phyloP scores from a whole-genome alignment of 2,797 vertebrate genomes.

The Semaprochilodus insignis region DNA sequence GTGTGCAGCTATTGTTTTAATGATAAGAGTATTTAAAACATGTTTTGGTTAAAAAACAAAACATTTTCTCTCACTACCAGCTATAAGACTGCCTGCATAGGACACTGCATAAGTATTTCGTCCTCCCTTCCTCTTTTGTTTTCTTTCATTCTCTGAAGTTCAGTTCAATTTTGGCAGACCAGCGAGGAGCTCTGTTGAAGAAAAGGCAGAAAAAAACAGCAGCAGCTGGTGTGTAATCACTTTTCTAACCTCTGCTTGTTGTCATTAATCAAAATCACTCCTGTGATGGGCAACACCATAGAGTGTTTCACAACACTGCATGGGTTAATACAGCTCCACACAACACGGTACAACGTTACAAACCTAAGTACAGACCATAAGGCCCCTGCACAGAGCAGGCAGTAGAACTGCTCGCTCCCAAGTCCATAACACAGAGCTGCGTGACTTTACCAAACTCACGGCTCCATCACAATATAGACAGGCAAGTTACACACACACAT shows the following conservation, averaged over 20 bases:
- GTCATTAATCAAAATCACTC: constrained; percentile 50
- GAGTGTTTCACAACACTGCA: constrained; percentile 1
- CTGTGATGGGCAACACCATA: constrained; percentile 38
- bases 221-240: constrained; percentile 52
- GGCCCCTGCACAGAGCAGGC: neutral
- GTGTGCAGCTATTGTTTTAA: too few relatives aligned
- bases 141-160: constrained; percentile 5
- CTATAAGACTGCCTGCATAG: constrained; percentile 19
- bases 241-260: constrained; percentile 53
- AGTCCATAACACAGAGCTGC: constrained; percentile 21
- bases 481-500: constrained; percentile 27
- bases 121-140: constrained; percentile 21
- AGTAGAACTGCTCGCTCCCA: neutral
- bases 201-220: constrained; percentile 25
- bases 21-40: too few relatives aligned
- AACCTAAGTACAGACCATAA: constrained; percentile 20
- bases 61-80: neutral
- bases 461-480: constrained; percentile 33
- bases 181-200: constrained; percentile 21
- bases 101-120: constrained; percentile 16
- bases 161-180: constrained; percentile 17
- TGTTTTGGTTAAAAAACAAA: neutral
- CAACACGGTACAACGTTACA: constrained; percentile 10
- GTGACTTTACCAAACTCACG: constrained; percentile 29
- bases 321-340: neutral